Evolutionary conservation across 2,888 invertebrate genomes (phyloP).

Genomic region (Phrixothrix hirtus): DNA sequence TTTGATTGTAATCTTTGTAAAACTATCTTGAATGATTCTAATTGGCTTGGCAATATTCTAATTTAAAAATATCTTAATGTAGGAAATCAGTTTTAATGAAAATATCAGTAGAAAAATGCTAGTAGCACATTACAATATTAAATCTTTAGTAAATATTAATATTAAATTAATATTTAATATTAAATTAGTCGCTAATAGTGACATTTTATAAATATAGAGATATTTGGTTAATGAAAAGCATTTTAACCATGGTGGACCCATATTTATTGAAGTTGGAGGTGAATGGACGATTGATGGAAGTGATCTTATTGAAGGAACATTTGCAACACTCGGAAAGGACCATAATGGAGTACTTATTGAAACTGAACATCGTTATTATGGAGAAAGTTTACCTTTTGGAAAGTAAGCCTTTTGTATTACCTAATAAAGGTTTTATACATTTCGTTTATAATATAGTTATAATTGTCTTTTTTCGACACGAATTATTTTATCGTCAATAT

Average conservation of each 20-base stretch:
- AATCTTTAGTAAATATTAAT: too few relatives aligned
- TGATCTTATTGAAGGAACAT: constrained; percentile 64
- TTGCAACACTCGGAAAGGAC: constrained; percentile 63
- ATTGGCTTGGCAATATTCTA: too few relatives aligned
- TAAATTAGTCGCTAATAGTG: too few relatives aligned
- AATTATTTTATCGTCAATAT: too few relatives aligned
- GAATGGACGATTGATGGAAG: constrained; percentile 69
- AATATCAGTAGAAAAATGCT: too few relatives aligned
- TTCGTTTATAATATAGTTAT: too few relatives aligned
- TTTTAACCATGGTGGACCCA: constrained; percentile 53
- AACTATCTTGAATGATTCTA: too few relatives aligned
- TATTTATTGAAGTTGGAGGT: constrained; percentile 72
- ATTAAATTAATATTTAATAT: too few relatives aligned
- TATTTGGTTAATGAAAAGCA: neutral
- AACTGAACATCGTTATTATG: constrained; percentile 84
- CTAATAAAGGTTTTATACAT: neutral
- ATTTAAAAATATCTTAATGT: too few relatives aligned
- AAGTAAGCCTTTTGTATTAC: constrained; percentile 2
- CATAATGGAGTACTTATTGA: constrained; percentile 69
- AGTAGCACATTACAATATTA: too few relatives aligned
- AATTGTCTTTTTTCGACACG: too few relatives aligned
- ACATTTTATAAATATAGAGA: constrained; percentile 11
- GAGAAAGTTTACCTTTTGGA: constrained; percentile 68
- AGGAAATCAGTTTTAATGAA: too few relatives aligned
- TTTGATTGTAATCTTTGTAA: neutral